Conservation (phyloP, 2,888 invertebrate genomes). For the Temnothorax ravouxi region DNA sequence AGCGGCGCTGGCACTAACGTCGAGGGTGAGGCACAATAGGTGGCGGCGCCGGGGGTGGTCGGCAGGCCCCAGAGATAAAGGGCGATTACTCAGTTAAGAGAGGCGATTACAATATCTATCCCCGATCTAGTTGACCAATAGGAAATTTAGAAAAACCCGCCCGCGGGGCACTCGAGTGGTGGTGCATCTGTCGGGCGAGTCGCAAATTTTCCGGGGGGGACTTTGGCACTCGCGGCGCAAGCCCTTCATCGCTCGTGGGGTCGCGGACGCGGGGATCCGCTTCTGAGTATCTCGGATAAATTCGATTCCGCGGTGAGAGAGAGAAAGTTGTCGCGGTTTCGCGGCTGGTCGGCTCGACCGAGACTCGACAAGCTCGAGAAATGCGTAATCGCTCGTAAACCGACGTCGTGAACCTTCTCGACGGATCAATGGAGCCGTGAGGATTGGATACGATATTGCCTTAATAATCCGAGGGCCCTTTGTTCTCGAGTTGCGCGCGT, state of each 20-base stretch:
- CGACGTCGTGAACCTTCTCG: slow-evolving; percentile 64
- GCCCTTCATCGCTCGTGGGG: neutral
- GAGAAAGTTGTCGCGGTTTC: slow-evolving; percentile 73
- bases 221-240: neutral
- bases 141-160: slow-evolving; percentile 51
- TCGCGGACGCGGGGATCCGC: neutral
- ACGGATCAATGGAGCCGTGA: slow-evolving; percentile 48
- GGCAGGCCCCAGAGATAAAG: slow-evolving; percentile 61
- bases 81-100: slow-evolving; percentile 78
- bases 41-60: slow-evolving; percentile 62
- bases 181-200: slow-evolving; percentile 40
- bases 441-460: slow-evolving; percentile 33
- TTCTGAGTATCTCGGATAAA: slow-evolving; percentile 18
- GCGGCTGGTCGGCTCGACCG: slow-evolving; percentile 70
- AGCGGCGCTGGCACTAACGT: slow-evolving; percentile 41
- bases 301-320: slow-evolving; percentile 51
- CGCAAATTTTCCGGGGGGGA: slow-evolving; percentile 16
- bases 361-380: slow-evolving; percentile 55
- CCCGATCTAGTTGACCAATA: slow-evolving; percentile 65
- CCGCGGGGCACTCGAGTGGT: slow-evolving; percentile 36
- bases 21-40: slow-evolving; percentile 64
- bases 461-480: slow-evolving; percentile 33
- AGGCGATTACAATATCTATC: slow-evolving; percentile 83
- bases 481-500: slow-evolving; percentile 6
- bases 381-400: slow-evolving; percentile 80